Percentiles rank a stretch among this genome's conserved stretches.
Evolutionary conservation across 2,113 vertebrate genomes (phyloP).

Genomic region (Melanerpes formicivorus): DNA sequence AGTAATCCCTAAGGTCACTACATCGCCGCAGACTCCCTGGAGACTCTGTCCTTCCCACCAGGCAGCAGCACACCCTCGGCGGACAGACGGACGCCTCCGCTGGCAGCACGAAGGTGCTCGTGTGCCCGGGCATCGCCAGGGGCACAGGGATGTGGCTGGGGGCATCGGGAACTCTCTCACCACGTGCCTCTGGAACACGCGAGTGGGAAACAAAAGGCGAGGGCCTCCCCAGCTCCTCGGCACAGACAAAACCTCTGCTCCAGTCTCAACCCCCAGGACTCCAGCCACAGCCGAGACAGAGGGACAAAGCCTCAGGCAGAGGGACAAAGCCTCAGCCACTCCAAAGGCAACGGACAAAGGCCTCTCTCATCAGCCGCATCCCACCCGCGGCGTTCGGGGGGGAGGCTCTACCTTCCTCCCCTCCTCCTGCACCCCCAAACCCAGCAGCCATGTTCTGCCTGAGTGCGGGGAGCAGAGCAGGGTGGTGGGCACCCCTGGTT

Average conservation of each 20-base stretch:
- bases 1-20: background rate
- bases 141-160: background rate
- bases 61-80: background rate
- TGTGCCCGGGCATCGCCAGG: background rate
- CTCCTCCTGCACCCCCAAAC: background rate
- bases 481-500: background rate
- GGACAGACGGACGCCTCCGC: background rate
- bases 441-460: background rate
- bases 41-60: background rate
- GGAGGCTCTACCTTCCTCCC: background rate
- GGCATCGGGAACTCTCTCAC: background rate
- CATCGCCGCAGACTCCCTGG: background rate
- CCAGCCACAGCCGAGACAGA: background rate
- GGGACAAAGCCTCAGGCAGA: background rate
- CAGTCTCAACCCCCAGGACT: background rate
- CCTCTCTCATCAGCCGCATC: background rate
- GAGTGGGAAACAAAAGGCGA: background rate
- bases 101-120: background rate
- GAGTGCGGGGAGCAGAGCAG: background rate
- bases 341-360: background rate
- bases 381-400: fast-evolving
- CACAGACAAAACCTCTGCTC: background rate
- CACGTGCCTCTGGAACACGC: background rate
- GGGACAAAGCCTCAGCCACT: background rate
- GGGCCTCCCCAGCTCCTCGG: background rate